Conservation (phyloP, 2,113 vertebrate species). For the Gila orcuttii region DNA sequence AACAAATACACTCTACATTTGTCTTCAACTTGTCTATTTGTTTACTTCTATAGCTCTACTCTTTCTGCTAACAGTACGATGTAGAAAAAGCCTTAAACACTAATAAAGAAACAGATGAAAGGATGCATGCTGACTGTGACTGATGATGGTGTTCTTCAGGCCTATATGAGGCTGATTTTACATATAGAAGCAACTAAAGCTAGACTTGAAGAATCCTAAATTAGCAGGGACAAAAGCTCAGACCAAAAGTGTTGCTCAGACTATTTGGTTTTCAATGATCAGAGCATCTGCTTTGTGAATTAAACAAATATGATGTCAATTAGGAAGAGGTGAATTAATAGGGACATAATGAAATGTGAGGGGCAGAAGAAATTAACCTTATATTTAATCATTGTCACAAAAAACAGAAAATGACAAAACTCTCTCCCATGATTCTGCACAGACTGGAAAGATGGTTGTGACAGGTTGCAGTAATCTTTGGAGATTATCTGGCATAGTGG, state of each 20-base stretch:
- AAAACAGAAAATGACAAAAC: conserved; percentile 44
- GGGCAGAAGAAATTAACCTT: conserved; percentile 38
- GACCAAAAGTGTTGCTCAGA: neutral
- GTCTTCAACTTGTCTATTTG: neutral
- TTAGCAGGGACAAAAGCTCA: neutral
- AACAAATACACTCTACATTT: conserved; percentile 14
- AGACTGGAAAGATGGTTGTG: conserved; percentile 71
- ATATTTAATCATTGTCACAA: conserved; percentile 49
- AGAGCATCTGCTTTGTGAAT: neutral
- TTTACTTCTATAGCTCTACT: conserved; percentile 15
- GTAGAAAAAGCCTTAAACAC: neutral
- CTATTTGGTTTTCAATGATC: neutral
- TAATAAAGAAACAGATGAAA: conserved; percentile 7
- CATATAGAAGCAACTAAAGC: neutral
- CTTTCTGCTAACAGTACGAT: conserved; percentile 1
- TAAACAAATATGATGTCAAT: neutral
- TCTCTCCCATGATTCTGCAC: conserved; percentile 37
- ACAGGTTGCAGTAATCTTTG: conserved; percentile 80
- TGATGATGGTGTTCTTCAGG: neutral
- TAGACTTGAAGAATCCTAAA: neutral
- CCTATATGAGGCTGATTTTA: neutral
- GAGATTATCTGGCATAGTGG: conserved; percentile 76
- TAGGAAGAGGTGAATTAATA: neutral
- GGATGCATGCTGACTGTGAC: neutral
- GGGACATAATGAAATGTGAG: neutral